Evolutionary conservation across 2,113 vertebrate species (phyloP).

Genomic region (Colossoma macropomum): DNA sequence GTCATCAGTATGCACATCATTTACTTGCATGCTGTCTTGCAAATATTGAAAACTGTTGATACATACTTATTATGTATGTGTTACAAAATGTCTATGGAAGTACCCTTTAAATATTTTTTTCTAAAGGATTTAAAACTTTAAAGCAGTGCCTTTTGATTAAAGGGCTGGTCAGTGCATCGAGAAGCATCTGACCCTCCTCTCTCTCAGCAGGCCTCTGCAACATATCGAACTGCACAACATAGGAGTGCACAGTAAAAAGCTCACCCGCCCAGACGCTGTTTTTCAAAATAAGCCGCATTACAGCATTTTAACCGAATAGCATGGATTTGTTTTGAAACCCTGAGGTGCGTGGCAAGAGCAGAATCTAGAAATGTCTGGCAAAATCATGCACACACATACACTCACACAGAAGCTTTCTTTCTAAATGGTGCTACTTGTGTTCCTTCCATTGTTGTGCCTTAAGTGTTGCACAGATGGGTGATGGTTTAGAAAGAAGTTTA

Average conservation of each 20-base stretch:
- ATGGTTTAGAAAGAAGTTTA: slow-evolving; percentile 9
- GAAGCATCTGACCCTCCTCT: not conserved
- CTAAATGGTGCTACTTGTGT: not conserved
- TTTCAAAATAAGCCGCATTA: not conserved
- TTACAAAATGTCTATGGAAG: not conserved
- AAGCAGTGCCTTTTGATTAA: not conserved
- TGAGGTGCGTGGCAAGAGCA: not conserved
- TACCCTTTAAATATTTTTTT: no score
- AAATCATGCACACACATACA: not conserved
- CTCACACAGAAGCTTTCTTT: not conserved
- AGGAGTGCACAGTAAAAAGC: not conserved
- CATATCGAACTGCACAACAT: slow-evolving; percentile 1
- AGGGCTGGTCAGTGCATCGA: not conserved
- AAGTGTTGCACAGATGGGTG: not conserved
- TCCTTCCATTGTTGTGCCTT: not conserved
- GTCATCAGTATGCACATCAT: no score
- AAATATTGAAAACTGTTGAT: no score
- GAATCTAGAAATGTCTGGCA: not conserved
- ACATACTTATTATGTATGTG: not conserved
- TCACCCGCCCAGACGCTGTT: not conserved
- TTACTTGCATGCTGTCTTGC: no score
- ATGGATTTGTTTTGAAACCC: not conserved
- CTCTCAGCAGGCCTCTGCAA: not conserved
- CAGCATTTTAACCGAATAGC: not conserved
- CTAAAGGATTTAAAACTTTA: no score